Base-by-base conservation (phyloP, 1,140 invertebrate genomes). In the Drosophila bipectinata region DNA sequence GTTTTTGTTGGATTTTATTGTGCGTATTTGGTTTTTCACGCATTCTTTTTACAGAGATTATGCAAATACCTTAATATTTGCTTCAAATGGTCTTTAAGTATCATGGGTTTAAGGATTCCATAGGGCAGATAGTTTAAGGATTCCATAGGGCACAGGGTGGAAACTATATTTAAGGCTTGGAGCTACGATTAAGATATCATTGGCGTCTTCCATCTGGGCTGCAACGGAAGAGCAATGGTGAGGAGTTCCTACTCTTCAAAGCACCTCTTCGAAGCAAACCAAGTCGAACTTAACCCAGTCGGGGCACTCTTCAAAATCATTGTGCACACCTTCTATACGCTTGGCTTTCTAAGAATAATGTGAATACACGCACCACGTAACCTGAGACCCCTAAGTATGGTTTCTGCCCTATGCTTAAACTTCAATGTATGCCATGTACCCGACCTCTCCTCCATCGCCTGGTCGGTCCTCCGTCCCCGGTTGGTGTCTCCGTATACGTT, bases 361-460 rank as follows among this genome's bases (percentile, higher is more conserved):
- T 67, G 78, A 72, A 85, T 85, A 87, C 82, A 87, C 82, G 82
- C 82, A 85, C 83, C 82, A 82, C 78, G 83, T 78, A 85, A 85
- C 61, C 79, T 58, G 82, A 85, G 72, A 85, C 52, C 82, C 79
- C 85, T 85, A 85, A 85, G 82, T 85, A 85, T 87, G 82, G 82
- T 85, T 85, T 85, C 82, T 85, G 82, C 83, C 82, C 82, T 88
- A 85, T 85, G 82, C 82, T 85, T 85, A 85, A 85, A 85, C 82
- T 82, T 85, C 82, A 87, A 85, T 85, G 82, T 85, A 75, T 78
- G 78, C 82, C 78, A 76, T 79, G 64, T 79, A 71, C 67, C 76
- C 41, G 45, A 24, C 32, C 47, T 41, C 45, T 4, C 39, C 37
- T 52, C 32, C 59, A 57, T 47, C 39, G 61, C 14, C 39, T n/a